Evolutionary conservation across 2,888 invertebrate species (phyloP).

Genomic region (Scaeva pyrastri): DNA sequence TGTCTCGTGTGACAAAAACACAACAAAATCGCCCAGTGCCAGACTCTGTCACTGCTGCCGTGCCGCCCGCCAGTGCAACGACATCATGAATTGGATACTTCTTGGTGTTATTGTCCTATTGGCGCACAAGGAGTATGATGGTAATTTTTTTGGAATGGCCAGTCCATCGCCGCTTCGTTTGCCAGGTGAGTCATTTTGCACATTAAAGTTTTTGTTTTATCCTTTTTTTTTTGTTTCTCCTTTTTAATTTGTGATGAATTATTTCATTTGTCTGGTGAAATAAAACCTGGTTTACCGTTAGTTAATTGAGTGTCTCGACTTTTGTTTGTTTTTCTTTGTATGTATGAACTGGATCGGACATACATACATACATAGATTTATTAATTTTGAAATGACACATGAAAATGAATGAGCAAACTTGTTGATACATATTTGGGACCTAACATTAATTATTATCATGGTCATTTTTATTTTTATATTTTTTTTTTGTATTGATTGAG

Average conservation of each 20-base stretch:
- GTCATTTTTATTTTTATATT: not conserved
- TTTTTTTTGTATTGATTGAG: not conserved
- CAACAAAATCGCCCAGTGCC: slow-evolving; percentile 35
- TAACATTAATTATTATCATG: not conserved
- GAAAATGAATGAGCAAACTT: not conserved
- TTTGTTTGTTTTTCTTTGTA: slow-evolving; percentile 40
- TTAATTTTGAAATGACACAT: not conserved
- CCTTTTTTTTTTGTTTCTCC: slow-evolving; percentile 3
- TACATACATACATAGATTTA: not conserved
- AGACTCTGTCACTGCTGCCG: not conserved
- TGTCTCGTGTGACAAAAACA: slow-evolving; percentile 15
- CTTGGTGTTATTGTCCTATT: slow-evolving; percentile 82
- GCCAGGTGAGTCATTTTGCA: slow-evolving; percentile 80
- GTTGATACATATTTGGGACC: slow-evolving; percentile 1
- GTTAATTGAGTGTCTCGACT: slow-evolving; percentile 45
- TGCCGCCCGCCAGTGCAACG: slow-evolving; percentile 51
- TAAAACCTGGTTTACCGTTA: slow-evolving; percentile 56
- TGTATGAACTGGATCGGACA: too few species aligned
- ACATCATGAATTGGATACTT: slow-evolving; percentile 83
- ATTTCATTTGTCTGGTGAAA: slow-evolving; percentile 59
- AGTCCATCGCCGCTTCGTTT: slow-evolving; percentile 83
- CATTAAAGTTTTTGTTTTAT: slow-evolving; percentile 12
- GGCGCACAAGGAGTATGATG: slow-evolving; percentile 81
- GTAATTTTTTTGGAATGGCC: slow-evolving; percentile 79
- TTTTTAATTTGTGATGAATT: slow-evolving; percentile 6